phyloP scores from a whole-genome alignment of 2,797 vertebrate genomes.

The Pantherophis vulpinus region DNA sequence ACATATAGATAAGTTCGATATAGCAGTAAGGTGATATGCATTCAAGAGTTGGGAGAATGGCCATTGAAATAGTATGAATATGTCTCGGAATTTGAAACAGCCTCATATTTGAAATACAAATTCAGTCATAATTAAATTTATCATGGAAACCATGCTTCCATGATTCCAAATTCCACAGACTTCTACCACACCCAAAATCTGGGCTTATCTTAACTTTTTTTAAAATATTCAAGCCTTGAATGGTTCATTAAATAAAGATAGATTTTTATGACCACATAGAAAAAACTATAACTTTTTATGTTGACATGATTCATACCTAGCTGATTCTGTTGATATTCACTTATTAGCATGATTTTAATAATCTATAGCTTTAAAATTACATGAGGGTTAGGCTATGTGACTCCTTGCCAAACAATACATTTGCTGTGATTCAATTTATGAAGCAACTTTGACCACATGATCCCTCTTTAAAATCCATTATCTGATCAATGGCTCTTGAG shows the following conservation, averaged over 20 bases:
- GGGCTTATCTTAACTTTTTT: background rate
- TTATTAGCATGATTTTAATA: background rate
- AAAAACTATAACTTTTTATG: background rate
- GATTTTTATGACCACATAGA: background rate
- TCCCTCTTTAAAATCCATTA: background rate
- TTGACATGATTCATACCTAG: background rate
- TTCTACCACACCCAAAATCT: background rate
- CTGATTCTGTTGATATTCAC: background rate
- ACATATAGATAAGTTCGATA: background rate
- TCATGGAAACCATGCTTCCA: background rate
- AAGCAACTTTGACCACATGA: background rate
- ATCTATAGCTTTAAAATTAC: background rate
- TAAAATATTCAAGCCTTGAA: background rate
- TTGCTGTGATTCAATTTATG: background rate
- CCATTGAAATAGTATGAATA: background rate
- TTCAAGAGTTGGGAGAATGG: background rate
- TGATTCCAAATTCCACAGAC: background rate
- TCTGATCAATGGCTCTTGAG: background rate
- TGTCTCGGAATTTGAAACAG: background rate
- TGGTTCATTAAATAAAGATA: background rate
- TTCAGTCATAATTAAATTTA: background rate
- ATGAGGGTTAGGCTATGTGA: background rate
- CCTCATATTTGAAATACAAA: background rate
- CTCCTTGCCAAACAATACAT: background rate
- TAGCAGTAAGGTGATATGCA: background rate